A percentile compares a stretch with the other conserved stretches of the same genome.
Conservation (phyloP, 2,113 vertebrate species). For the Oceanodroma tethys region DNA sequence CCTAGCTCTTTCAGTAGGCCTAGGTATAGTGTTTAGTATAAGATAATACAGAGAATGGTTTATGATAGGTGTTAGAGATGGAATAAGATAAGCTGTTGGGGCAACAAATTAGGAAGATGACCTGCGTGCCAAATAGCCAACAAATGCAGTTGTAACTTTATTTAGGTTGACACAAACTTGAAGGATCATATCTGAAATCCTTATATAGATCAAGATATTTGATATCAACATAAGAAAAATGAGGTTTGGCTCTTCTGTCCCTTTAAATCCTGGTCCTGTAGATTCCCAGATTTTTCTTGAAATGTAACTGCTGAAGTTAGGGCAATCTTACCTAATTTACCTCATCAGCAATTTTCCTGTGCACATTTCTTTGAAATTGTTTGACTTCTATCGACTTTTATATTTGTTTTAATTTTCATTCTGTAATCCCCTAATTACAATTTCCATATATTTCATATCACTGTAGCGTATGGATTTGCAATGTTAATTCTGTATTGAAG, state of each 20-base stretch:
- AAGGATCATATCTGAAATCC: background rate
- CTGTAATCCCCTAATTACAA: background rate
- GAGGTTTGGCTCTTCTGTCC: background rate
- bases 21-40: background rate
- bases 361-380: background rate
- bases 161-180: background rate
- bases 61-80: background rate
- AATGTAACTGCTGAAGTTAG: background rate
- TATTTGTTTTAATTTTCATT: slow-evolving; percentile 8
- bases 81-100: background rate
- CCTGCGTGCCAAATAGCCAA: background rate
- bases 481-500: background rate
- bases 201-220: background rate
- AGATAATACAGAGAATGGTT: background rate
- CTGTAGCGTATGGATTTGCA: background rate
- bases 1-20: background rate
- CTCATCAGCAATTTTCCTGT: background rate
- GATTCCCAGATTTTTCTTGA: background rate
- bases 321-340: background rate
- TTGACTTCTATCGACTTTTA: background rate
- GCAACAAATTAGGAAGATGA: background rate
- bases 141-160: background rate
- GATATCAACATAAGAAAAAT: background rate
- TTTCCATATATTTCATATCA: background rate
- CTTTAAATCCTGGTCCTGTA: background rate